phyloP scores from a whole-genome alignment of 92 coral and sea anemone genomes.

The Plumapathes pennacea region DNA sequence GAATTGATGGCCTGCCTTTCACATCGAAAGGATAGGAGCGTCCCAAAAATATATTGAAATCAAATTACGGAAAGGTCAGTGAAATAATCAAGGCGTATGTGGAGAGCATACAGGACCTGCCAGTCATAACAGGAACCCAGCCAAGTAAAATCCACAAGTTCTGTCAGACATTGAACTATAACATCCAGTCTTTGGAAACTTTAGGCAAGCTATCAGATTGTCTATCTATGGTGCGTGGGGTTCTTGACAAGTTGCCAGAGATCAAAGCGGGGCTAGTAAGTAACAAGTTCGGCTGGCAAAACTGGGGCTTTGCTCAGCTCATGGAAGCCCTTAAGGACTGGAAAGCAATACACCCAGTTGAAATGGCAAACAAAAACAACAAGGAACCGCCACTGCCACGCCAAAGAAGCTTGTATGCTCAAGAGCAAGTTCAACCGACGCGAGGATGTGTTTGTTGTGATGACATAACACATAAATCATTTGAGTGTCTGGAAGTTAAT shows the following conservation, averaged over 20 bases:
- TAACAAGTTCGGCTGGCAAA: slow-evolving; percentile 2
- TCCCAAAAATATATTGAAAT: slow-evolving; percentile 27
- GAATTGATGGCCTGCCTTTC: slow-evolving; percentile 34
- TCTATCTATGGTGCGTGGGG: slow-evolving; percentile 15
- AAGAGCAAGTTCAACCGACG: slow-evolving; percentile 10
- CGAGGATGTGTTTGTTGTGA: slow-evolving; percentile 44
- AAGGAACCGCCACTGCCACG: background rate
- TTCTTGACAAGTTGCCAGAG: slow-evolving; percentile 28
- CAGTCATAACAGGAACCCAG: slow-evolving; percentile 10
- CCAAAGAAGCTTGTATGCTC: slow-evolving; percentile 22
- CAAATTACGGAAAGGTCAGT: slow-evolving; percentile 17
- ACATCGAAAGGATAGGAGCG: slow-evolving; percentile 31
- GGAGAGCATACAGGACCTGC: slow-evolving; percentile 13
- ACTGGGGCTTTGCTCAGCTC: slow-evolving; percentile 12
- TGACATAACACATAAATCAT: slow-evolving; percentile 33
- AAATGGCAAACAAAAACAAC: too few relatives aligned
- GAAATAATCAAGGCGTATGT: slow-evolving; percentile 31
- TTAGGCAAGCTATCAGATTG: slow-evolving; percentile 11
- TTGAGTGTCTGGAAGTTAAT: slow-evolving; percentile 32
- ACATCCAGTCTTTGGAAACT: slow-evolving; percentile 36
- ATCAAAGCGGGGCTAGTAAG: slow-evolving; percentile 20
- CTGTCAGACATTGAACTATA: slow-evolving; percentile 19
- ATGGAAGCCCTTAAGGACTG: slow-evolving; percentile 17
- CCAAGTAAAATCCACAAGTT: slow-evolving; percentile 29
- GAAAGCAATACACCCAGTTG: slow-evolving; percentile 7